Percentiles rank a stretch among this genome's conserved stretches.
Conservation (phyloP, 2,113 vertebrate species). For the Chionodraco myersi region DNA sequence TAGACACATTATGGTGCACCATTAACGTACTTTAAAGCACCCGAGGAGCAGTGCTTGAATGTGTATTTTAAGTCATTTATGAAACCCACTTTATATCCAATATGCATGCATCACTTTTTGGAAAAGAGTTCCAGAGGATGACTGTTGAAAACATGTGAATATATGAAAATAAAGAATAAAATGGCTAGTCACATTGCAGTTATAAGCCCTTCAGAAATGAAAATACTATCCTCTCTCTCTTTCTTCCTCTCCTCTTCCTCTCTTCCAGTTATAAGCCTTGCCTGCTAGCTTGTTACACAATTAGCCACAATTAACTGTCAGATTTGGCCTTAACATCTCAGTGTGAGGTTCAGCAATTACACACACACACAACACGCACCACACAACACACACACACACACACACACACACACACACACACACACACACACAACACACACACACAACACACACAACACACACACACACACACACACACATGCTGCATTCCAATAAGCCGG, state of each 20-base stretch:
- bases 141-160: constrained; percentile 15
- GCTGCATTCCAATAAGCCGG: constrained; percentile 50
- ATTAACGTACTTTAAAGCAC: not conserved
- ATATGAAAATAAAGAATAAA: constrained; percentile 33
- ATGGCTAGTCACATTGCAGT: constrained; percentile 24
- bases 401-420: constrained; percentile 33
- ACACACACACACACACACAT: constrained; percentile 23
- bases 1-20: not conserved
- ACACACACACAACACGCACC: constrained; percentile 2
- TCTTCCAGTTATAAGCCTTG: constrained; percentile 17
- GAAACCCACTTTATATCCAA: not conserved
- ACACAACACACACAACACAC: not conserved
- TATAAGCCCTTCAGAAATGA: constrained; percentile 38
- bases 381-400: constrained; percentile 1
- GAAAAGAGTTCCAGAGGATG: constrained; percentile 1
- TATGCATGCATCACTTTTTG: constrained; percentile 3
- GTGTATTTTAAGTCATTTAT: not conserved
- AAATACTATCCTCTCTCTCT: constrained; percentile 35
- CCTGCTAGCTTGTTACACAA: constrained; percentile 55
- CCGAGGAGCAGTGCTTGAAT: not conserved
- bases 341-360: constrained; percentile 45
- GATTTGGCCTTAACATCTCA: constrained; percentile 63
- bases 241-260: constrained; percentile 11
- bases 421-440: constrained; percentile 3
- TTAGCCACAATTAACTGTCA: constrained; percentile 70